Base-by-base conservation (phyloP, 2,888 invertebrate species). In the Dyspetes luteomarginatus region DNA sequence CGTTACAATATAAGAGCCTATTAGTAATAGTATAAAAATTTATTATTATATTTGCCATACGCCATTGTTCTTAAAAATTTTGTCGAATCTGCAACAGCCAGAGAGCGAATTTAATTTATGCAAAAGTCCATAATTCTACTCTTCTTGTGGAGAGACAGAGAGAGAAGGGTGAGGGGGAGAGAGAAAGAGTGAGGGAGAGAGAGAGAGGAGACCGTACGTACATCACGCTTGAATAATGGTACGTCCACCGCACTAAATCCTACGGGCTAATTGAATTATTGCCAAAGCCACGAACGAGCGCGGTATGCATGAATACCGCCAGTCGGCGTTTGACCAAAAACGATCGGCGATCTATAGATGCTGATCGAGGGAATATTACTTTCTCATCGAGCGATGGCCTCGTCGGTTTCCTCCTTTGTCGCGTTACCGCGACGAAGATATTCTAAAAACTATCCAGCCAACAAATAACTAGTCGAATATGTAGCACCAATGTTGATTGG, bases 51-150 rank as follows among this genome's bases (percentile, higher is more conserved):
- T 82, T 85, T 82, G 82, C 83, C 64, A 88, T 30, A 55, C 55
- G 55, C n/a, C 88, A 90, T 91, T 91, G 90, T 90, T 90, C 89
- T 89, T 88, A 84, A 89, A 91, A 91, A 91, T 90, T 89, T 90
- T 91, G 88, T 87, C 85, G 83, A 84, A 87, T 88, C 87, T 87
- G 68, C 60, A 60, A 74, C 41, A 77, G 68, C 43, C 24, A 30
- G 55, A 36, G 22, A 55, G 17, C 22, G 67, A 50, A 78, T 78
- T 45, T 82, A 81, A 84, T 84, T 80, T 82, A 83, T 82, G 67
- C 67, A 50, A 67, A 65, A 67, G 67, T 52, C 43, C 26, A 48
- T 60, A 15, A 41, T 56, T 67, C 41, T 43, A 60, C 67, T 76
- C 65, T 45, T 48, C 48, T 43, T 36, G 56, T 64, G 28, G 58